Evolutionary conservation across 2,797 vertebrate genomes (phyloP), one percentile per base, ranked within the genome.

Genomic region (Thalassophryne amazonica): DNA sequence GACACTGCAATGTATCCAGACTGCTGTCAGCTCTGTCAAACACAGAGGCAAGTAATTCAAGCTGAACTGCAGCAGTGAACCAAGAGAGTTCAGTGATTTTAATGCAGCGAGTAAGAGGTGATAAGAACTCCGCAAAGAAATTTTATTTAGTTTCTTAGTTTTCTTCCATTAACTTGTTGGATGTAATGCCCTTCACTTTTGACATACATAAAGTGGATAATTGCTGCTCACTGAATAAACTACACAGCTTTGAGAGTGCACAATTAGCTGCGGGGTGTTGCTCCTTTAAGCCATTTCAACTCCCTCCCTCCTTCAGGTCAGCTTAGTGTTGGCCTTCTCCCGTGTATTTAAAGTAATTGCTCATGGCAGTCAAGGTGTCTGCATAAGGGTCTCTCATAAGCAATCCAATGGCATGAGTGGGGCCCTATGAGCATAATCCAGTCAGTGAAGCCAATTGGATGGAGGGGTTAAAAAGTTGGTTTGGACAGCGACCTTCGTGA

Each of bases 381-480:
- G 81, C 82, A 49, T 79, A 83, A 87, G 84, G 67, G 73, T 81
- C 86, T 87, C 86, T 88, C 86, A 84, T 78, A 81, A 81, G 79
- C 80, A 84, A 86, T 88, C 73, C 61, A 42, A 25, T 60, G 79
- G 74, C 74, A 83, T 84, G 83, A 79, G 78, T 73, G 73, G 67
- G 63, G 55, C 74, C 69, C 84, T 81, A 64, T 48, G 53, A 66
- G 79, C 59, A 80, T 80, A 81, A 84, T 84, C 81, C 84, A 72
- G 82, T 57, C 66, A 77, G 49, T 40, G 51, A 54, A 66, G 78
- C 61, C 60, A 56, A 77, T 73, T 21, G 67, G 52, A 74, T 20
- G 7, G 25, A 48, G 36, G 61, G 63, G 57, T 64, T 76, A 68
- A 67, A 47, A 43, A 70, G 58, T 55, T 77, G 53, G 25, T 25